These are phyloP conservation scores for Spilosoma lubricipeda DNA, from an alignment of 2,888 invertebrate species.

Conservation along the genomic window DNA sequence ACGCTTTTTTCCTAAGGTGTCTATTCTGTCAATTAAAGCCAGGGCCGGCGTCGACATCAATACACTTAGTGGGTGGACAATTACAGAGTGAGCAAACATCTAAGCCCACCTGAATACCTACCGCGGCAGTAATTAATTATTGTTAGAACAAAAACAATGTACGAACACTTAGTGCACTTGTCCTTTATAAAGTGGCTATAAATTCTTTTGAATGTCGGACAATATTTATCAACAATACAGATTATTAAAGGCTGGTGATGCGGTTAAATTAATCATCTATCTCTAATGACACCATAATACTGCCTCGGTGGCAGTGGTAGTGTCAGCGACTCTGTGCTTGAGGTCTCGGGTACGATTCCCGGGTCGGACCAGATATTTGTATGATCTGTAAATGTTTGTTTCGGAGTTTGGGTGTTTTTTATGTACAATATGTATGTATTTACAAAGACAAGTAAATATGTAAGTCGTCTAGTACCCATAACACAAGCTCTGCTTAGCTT, in stretches of 20 bases:
- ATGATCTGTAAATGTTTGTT: too few relatives aligned
- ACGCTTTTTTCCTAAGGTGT: conserved; percentile 30
- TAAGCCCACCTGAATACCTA: conserved; percentile 76
- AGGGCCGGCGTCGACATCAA: conserved; percentile 66
- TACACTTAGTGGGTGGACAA: conserved; percentile 76
- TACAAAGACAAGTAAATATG: too few relatives aligned
- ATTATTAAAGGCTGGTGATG: neutral
- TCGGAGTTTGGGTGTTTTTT: too few relatives aligned
- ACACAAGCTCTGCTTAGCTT: too few relatives aligned
- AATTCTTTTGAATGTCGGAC: conserved; percentile 13
- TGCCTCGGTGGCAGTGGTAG: too few relatives aligned
- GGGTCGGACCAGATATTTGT: too few relatives aligned
- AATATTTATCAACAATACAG: neutral
- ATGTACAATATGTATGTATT: too few relatives aligned
- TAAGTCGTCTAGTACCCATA: too few relatives aligned
- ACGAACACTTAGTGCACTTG: conserved; percentile 71
- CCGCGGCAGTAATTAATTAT: conserved; percentile 73
- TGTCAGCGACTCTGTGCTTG: too few relatives aligned
- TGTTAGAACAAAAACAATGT: conserved; percentile 79
- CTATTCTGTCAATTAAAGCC: conserved; percentile 53
- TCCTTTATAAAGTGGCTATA: conserved; percentile 65
- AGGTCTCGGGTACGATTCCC: too few relatives aligned
- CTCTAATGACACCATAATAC: neutral
- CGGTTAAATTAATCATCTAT: neutral
- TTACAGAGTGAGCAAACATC: conserved; percentile 77